A percentile compares a stretch with the other conserved stretches of the same genome.
These are phyloP conservation scores for Neodiprion fabricii DNA, from an alignment of 1,140 invertebrate species.

Conservation along the genomic window DNA sequence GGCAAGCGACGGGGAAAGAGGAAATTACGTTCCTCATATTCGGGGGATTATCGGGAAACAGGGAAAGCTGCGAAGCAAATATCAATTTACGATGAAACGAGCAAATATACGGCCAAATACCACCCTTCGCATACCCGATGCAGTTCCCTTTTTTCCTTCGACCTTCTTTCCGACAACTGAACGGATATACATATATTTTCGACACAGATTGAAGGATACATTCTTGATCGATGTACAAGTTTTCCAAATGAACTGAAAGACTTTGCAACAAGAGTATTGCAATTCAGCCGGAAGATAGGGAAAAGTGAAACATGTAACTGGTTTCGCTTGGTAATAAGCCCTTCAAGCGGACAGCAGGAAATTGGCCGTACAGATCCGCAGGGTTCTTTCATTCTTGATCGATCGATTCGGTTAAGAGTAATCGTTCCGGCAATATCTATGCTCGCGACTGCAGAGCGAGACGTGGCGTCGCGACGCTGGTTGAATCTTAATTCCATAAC, in stretches of 20 bases:
- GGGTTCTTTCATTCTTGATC: background rate
- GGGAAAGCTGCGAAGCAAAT: constrained; percentile 2
- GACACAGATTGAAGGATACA: too few species aligned
- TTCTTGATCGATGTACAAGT: too few species aligned
- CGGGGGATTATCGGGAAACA: background rate
- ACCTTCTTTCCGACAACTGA: too few species aligned
- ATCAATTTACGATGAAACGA: constrained; percentile 4
- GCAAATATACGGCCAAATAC: background rate
- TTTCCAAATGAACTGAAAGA: too few species aligned
- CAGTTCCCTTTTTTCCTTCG: too few species aligned
- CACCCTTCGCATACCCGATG: too few species aligned
- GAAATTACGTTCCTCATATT: constrained; percentile 7
- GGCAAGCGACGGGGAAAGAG: background rate
- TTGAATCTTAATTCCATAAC: constrained; percentile 7
- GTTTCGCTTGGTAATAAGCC: too few species aligned
- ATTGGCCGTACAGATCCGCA: background rate
- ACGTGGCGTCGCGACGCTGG: background rate
- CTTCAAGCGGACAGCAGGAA: too few species aligned
- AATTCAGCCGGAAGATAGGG: too few species aligned
- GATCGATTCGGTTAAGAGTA: background rate
- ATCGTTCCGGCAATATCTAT: background rate
- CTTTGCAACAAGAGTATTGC: too few species aligned
- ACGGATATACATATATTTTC: too few species aligned
- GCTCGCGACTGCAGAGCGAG: background rate
- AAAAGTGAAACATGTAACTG: too few species aligned